Conservation (phyloP, 37 sponge, comb jelly and placozoan species). For the Mnemiopsis leidyi region DNA sequence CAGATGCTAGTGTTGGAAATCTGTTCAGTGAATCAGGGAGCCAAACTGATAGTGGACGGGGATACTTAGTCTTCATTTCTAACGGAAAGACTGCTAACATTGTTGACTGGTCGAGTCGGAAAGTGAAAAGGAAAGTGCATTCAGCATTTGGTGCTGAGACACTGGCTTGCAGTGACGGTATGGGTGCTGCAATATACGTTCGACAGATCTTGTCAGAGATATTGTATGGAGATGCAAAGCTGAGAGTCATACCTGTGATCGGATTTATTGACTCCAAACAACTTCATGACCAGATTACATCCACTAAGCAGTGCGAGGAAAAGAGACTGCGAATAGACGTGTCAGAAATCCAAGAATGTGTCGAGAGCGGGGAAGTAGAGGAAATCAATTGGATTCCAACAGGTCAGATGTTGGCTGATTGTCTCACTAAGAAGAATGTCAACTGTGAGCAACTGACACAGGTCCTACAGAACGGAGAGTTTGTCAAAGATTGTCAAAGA, state of each 20-base stretch:
- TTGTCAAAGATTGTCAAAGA: no score
- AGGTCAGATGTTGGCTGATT: neutral
- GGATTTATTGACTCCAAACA: neutral
- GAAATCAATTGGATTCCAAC: neutral
- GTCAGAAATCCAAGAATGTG: neutral
- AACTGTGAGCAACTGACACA: neutral
- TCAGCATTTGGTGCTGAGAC: constrained; percentile 22
- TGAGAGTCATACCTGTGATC: neutral
- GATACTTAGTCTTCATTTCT: neutral
- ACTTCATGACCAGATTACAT: neutral
- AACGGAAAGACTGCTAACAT: neutral
- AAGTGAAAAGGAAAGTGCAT: neutral
- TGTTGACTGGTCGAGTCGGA: neutral
- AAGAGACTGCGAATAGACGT: neutral
- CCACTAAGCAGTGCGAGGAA: neutral
- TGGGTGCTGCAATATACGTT: neutral
- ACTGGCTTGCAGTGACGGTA: neutral
- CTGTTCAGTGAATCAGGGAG: neutral
- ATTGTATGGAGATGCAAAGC: neutral
- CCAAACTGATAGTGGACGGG: neutral
- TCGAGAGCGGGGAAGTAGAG: neutral
- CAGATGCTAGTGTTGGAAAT: neutral
- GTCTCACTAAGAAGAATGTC: neutral
- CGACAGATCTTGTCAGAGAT: neutral
- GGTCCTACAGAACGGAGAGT: neutral